Evolutionary conservation across 2,113 vertebrate genomes (phyloP), one percentile per base, ranked within the genome.

Genomic region (Alligator sinensis): DNA sequence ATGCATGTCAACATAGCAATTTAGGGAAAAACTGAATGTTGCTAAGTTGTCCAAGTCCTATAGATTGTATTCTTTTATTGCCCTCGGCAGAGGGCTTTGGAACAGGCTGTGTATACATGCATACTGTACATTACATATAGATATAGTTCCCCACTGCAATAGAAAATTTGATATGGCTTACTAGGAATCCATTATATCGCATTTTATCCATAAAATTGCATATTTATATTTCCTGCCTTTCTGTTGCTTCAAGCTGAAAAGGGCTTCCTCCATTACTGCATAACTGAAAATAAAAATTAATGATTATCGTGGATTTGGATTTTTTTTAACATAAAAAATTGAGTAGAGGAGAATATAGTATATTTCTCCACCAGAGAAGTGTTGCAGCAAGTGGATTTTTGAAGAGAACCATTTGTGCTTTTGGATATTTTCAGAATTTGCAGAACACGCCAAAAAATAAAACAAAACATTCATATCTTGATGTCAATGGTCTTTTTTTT

Each of bases 81-180:
- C 2, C 64, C 93, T 91, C 47, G 9, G 47, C 80, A n/a, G n/a
- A 80, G 76, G 15, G 30, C 27, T 91, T 87, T 87, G 5, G 12
- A 19, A 77, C 88, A 55, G 28, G 18, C 11, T 47, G 38, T 61
- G 61, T 57, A 19, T 92, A 84, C 80, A 15, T 79, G 21, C 58
- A 79, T 34, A 22, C 14, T 60, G 21, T 60, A 47, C 28, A 11
- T 87, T 68, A 61, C 4, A 28, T 6, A 16, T 28, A n/a, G 13
- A 34, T 11, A 68, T 18, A 10, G 19, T 6, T 1, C 8, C 19
- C 80, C 59, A 28, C 55, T 77, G 55, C 55, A 70, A 2, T 75
- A 25, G 55, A 64, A 86, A 47, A 90, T 70, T 58, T 79, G 2
- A 25, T n/a, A 1, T 18, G 19, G 14, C 82, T 82, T n/a, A 47